Percentiles rank a stretch among this genome's conserved stretches.
phyloP scores from a whole-genome alignment of 2,113 vertebrate genomes.

The Muscicapa adusta region DNA sequence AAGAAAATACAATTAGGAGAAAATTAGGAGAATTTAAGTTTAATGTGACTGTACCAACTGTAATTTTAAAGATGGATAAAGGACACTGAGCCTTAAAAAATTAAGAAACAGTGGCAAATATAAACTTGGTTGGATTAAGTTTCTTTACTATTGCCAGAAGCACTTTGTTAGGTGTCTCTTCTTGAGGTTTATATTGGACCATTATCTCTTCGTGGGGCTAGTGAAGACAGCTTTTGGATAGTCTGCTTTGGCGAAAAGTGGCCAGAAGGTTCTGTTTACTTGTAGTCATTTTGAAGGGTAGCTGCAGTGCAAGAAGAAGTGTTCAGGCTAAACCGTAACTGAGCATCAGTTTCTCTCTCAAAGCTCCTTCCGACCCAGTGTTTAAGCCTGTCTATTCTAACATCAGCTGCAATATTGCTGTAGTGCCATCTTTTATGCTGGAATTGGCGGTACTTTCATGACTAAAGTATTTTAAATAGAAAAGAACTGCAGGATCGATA shows the following conservation, averaged over 20 bases:
- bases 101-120: neutral
- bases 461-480: neutral
- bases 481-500: neutral
- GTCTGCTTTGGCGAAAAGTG: neutral
- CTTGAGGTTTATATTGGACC: neutral
- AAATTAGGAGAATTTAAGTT: neutral
- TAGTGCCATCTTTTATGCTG: neutral
- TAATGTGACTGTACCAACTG: neutral
- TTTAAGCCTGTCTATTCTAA: neutral
- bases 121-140: neutral
- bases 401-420: neutral
- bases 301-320: neutral
- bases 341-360: neutral
- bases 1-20: neutral
- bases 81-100: neutral
- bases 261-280: neutral
- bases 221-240: neutral
- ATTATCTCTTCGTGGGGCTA: neutral
- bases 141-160: neutral
- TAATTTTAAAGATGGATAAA: neutral
- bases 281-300: neutral
- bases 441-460: neutral
- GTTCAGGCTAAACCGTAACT: neutral
- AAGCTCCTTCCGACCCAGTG: neutral
- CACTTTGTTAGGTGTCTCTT: neutral